Evolutionary conservation across 2,888 invertebrate species (phyloP), one percentile per base, ranked within the genome.

Genomic region (Fragum fragum): DNA sequence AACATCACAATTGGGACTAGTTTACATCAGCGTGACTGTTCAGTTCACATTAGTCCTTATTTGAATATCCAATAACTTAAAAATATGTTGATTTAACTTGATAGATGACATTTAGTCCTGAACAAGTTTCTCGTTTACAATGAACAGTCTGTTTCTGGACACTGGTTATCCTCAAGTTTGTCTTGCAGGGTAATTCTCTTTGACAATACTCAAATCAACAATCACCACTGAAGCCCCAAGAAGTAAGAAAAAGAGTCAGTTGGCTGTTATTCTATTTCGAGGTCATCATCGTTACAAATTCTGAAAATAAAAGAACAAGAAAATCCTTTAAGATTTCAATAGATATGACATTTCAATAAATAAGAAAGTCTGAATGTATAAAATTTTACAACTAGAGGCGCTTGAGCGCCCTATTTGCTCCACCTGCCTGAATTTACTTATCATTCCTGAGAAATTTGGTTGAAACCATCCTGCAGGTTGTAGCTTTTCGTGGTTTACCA

Each of bases 251-350:
- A 55, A 47, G 63, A 53, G 29, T 28, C 42, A 32, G 39, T 47
- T 16, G 21, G 36, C 29, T 9, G 47, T 23, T 23, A 7, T 3
- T 55, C 78, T 90, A 91, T 90, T 91, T 91, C 74, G 89, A 89
- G 83, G 90, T 91, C 91, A 91, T 91, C 91, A 91, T 91, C 63
- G 90, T 91, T 69, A 91, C 91, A 76, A 91, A 91, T 85, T 91
- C 91, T 91, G 90, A 72, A 90, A 89, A 63, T 79, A 75, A 76
- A 61, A 82, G n/a, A n/a, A n/a, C n/a, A n/a, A n/a, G n/a, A n/a
- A n/a, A n/a, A n/a, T n/a, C n/a, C n/a, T n/a, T n/a, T n/a, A n/a
- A n/a, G n/a, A n/a, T n/a, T n/a, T n/a, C n/a, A n/a, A n/a, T n/a
- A n/a, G n/a, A n/a, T n/a, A n/a, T n/a, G n/a, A n/a, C n/a, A n/a